These are phyloP conservation scores for Pantherophis alleghaniensis DNA, from an alignment of 2,797 vertebrate genomes.

Conservation along the genomic window DNA sequence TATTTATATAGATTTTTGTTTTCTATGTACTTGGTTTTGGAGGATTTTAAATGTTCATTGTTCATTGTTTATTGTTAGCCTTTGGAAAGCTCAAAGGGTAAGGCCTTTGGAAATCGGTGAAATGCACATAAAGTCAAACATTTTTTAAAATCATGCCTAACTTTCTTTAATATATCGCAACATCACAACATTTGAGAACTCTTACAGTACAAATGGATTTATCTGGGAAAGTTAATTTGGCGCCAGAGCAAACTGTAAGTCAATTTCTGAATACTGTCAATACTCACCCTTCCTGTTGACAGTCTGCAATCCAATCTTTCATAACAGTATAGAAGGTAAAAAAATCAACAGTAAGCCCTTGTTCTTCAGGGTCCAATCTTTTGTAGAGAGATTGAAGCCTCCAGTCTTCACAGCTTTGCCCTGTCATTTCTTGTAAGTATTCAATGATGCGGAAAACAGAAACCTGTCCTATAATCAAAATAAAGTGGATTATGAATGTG, in stretches of 20 bases:
- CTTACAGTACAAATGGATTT: background rate
- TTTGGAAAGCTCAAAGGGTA: background rate
- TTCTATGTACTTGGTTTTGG: background rate
- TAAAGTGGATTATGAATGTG: background rate
- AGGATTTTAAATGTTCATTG: background rate
- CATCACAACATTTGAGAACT: background rate
- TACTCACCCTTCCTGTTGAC: slow-evolving; percentile 64
- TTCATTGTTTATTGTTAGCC: background rate
- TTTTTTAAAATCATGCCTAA: background rate
- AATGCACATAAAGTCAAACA: background rate
- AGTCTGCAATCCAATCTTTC: slow-evolving; percentile 68
- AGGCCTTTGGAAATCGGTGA: background rate
- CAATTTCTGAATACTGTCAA: background rate
- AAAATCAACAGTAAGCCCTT: slow-evolving; percentile 59
- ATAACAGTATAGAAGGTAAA: slow-evolving; percentile 64
- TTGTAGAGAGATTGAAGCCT: slow-evolving; percentile 58
- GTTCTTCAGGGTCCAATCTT: slow-evolving; percentile 63
- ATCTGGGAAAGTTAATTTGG: background rate
- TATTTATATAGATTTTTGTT: background rate
- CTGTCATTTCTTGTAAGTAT: slow-evolving; percentile 69
- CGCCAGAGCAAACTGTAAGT: background rate
- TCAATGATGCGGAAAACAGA: slow-evolving; percentile 60
- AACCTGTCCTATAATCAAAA: slow-evolving; percentile 59
- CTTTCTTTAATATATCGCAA: background rate
- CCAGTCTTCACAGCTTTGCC: slow-evolving; percentile 57